Evolutionary conservation across 2,888 invertebrate genomes (phyloP), one percentile per base, ranked within the genome.

Genomic region (Drosophila planitibia): DNA sequence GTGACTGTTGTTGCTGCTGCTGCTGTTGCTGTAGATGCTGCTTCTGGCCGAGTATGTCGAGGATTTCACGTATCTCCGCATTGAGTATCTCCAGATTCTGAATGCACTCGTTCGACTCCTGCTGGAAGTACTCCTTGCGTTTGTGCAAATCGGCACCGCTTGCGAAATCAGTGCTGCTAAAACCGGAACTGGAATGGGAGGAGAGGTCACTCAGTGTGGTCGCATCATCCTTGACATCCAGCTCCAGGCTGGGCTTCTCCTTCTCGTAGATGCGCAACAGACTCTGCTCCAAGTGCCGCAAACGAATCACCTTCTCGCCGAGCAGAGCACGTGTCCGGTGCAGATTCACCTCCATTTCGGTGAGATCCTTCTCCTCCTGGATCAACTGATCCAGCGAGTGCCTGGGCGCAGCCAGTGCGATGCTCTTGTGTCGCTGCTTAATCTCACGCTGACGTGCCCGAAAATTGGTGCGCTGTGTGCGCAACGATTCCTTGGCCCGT

Each of bases 341-440:
- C 53, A 97, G 93, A 68, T 96, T 97, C 72, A 97, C 97, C 92
- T 97, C 97, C 94, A 97, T 96, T 89, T 97, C 97, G 0, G 97
- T 97, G 3, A 97, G 94, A 77, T 97, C 97, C 73, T 96, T 96
- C 92, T 97, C 97, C 93, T 97, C 97, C 95, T 97, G 92, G 39
- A 94, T 94, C 33, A 93, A 70, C 70, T 94, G 93, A 66, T 93
- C 93, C 19, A 93, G 71, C 2, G 92, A 87, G 35, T 93, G 93
- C 4, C 92, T 84, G 3, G 86, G 88, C 3, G 85, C 79, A 7
- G 83, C 80, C 55, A 76, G 2, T 0, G 73, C 58, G 0, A 74
- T 54, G 7, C 81, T 82, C 74, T 93, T 93, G 70, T 93, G 93
- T 3, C 93, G 93, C 75, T 94, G 94, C 76, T 94, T 94, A 82